Base-by-base conservation (phyloP, 2,113 vertebrate genomes). In the Desmodus rotundus region DNA sequence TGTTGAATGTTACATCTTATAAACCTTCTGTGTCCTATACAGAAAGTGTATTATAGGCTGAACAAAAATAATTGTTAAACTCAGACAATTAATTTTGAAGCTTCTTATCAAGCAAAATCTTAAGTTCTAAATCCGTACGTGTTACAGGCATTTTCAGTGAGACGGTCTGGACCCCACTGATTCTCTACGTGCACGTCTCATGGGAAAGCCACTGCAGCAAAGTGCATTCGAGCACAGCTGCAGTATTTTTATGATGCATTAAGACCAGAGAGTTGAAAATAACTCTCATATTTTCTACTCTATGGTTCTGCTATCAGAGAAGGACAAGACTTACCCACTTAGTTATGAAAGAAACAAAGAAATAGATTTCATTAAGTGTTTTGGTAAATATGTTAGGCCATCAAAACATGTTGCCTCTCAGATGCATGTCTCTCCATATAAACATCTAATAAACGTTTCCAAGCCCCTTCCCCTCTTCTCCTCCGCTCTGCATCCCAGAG, bases 1-100 rank as follows among this genome's bases (percentile, higher is more conserved):
- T 52, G 22, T 43, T 65, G 70, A 93, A 73, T 52, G 95, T 94
- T 84, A 77, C 83, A 88, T 74, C 85, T 93, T 95, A 89, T 54
- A 94, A 45, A 78, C 7, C 20, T 17, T 58, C 88, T 38, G 45
- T 87, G 89, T 74, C 56, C 24, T 70, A 24, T 85, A 85, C 5
- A 63, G 63, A 81, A 95, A 91, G 47, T 3, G 13, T 31, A 52
- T 11, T 47, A 45, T 33, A 67, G 12, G 13, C 80, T 68, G 24
- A 76, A 90, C 54, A 28, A 80, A 91, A 82, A 83, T 22, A n/a
- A 41, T 24, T 67, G 12, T 33, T 43, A 56, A 13, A 24, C 4
- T 52, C 74, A 74, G 33, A 92, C 84, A 91, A 73, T 56, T 95
- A 92, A 84, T 33, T 91, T 68, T 90, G 54, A 92, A 70, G n/a